Evolutionary conservation across 2,888 invertebrate species (phyloP), one percentile per base, ranked within the genome.

Genomic region (Hemicrepidius hirtus): DNA sequence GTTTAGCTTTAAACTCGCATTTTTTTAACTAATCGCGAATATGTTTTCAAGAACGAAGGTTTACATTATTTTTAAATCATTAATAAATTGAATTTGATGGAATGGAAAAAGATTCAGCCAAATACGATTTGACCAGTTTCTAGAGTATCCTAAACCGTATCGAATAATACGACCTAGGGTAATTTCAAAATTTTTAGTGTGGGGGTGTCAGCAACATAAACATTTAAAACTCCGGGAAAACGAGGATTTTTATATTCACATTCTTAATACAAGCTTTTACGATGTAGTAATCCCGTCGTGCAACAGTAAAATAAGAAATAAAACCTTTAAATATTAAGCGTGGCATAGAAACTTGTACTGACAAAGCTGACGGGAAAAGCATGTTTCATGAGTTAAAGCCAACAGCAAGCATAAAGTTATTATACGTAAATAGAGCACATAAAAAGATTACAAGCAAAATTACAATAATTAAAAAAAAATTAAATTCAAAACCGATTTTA

Each of bases 201-300:
- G 18, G 50, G n/a, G 50, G 50, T 50, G 50, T 28, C 55, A 55
- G 55, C 55, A 9, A 6, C 55, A 35, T 55, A 28, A 50, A 41
- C 68, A 62, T 69, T 69, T 63, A 63, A 71, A 71, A 71, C 44
- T 41, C 53, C 13, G 18, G 41, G 37, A 69, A 69, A 69, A 63
- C 44, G 64, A 46, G 53, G 16, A 70, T 63, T 70, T 70, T 68
- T 68, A 62, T 71, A 71, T 66, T 59, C 60, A 50, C 21, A 32
- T 53, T 63, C 60, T 67, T 71, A 71, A 71, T 57, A 62, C 37
- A 18, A 24, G 41, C 67, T 55, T 67, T 71, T 71, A 71, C 62
- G 70, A 64, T 41, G 59, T 46, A 44, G 60, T 68, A 68, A 59
- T 59, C 49, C 32, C 50, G 53, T 20, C 68, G 60, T 53, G 40